Conservation (phyloP, 2,888 invertebrate species). For the Eupithecia insigniata region DNA sequence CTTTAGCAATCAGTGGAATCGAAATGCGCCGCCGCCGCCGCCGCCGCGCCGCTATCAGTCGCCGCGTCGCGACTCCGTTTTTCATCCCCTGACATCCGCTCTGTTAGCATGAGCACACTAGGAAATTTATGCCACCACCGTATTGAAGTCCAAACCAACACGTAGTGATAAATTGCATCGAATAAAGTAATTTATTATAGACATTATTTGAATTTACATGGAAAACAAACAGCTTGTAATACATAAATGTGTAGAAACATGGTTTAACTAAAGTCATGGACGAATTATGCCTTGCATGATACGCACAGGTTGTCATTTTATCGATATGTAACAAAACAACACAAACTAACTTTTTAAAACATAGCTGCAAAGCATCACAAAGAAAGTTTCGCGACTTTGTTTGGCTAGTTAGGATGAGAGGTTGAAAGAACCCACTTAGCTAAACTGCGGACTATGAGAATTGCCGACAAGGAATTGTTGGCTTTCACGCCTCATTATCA, state of each 20-base stretch:
- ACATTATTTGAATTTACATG: too few relatives aligned
- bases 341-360: not conserved
- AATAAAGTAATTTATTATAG: constrained; percentile 42
- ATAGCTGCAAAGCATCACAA: not conserved
- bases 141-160: constrained; percentile 46
- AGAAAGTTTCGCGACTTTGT: constrained; percentile 24
- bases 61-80: constrained; percentile 60
- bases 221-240: too few relatives aligned
- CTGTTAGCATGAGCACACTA: constrained; percentile 58
- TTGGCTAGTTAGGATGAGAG: constrained; percentile 24
- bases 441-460: constrained; percentile 35
- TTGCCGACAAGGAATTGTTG: constrained; percentile 42
- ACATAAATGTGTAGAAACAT: too few relatives aligned
- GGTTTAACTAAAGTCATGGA: too few relatives aligned
- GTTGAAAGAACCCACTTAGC: constrained; percentile 36
- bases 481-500: constrained; percentile 48
- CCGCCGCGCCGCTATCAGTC: constrained; percentile 14
- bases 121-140: constrained; percentile 59
- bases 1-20: constrained; percentile 65
- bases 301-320: constrained; percentile 10
- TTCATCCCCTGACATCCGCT: constrained; percentile 67
- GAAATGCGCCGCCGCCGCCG: constrained; percentile 45
- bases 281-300: constrained; percentile 30
- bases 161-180: constrained; percentile 37
- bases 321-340: constrained; percentile 6